Percentiles rank a stretch among this genome's conserved stretches.
phyloP scores from a whole-genome alignment of 2,797 vertebrate species.

The Pseudochirops corinnae region DNA sequence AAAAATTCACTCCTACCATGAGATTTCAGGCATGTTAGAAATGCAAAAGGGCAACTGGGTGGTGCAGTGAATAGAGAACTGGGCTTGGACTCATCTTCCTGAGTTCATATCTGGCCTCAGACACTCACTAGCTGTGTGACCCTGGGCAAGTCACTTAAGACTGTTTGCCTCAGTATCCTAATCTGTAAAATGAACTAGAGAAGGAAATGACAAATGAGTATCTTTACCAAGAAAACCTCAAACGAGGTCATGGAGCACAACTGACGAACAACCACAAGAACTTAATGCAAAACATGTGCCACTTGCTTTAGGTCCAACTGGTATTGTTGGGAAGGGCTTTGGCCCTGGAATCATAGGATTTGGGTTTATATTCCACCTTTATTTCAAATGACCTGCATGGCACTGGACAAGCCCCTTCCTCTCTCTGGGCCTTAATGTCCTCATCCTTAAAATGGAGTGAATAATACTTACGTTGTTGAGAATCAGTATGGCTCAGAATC shows the following conservation, averaged over 20 bases:
- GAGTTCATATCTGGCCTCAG: neutral
- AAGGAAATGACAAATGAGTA: neutral
- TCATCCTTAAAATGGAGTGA: neutral
- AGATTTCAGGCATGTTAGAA: neutral
- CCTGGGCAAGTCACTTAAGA: too few species aligned
- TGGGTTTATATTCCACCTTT: neutral
- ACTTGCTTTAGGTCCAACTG: neutral
- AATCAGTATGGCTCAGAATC: neutral
- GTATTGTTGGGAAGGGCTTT: neutral
- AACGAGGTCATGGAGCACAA: neutral
- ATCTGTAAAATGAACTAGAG: neutral
- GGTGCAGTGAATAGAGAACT: neutral
- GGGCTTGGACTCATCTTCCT: neutral
- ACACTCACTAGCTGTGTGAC: neutral
- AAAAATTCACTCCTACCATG: slow-evolving; percentile 1
- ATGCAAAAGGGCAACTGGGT: neutral
- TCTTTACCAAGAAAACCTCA: neutral
- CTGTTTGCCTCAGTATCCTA: neutral
- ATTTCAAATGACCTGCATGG: neutral
- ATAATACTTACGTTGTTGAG: neutral
- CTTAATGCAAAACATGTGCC: neutral
- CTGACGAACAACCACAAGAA: neutral
- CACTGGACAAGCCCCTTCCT: neutral
- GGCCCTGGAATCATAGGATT: neutral
- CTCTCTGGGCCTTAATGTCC: neutral